phyloP scores from a whole-genome alignment of 2,113 vertebrate species.

The Connochaetes taurinus region DNA sequence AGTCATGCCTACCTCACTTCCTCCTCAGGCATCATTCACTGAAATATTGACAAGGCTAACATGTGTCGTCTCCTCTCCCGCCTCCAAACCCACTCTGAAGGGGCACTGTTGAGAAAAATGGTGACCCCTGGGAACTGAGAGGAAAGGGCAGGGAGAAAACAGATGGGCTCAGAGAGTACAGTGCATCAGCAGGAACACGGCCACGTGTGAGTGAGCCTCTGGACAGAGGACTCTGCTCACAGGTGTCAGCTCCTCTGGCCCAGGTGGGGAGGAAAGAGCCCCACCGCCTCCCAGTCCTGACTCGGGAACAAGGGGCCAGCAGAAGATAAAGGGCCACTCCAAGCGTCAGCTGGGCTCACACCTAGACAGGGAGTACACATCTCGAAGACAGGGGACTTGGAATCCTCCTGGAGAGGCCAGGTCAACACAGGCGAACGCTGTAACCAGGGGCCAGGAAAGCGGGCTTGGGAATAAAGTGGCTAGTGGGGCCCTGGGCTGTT shows the following conservation, averaged over 20 bases:
- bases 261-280: neutral
- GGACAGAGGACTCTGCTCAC: neutral
- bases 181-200: neutral
- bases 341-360: neutral
- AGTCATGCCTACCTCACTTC: neutral
- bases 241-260: neutral
- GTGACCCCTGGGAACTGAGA: neutral
- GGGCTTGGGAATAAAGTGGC: neutral
- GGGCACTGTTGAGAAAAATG: neutral
- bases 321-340: neutral
- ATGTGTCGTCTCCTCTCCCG: neutral
- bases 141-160: neutral
- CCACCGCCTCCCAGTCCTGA: no score
- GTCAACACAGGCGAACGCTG: neutral
- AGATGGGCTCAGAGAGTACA: neutral
- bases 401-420: neutral
- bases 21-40: neutral
- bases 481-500: neutral
- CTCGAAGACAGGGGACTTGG: neutral
- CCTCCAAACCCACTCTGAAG: neutral
- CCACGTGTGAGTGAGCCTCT: neutral
- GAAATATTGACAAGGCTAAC: neutral
- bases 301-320: neutral
- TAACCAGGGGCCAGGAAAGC: neutral
- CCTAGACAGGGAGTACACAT: neutral